Evolutionary conservation across 2,888 invertebrate species (phyloP), one percentile per base, ranked within the genome.

Genomic region (Iselma pallidipennis): DNA sequence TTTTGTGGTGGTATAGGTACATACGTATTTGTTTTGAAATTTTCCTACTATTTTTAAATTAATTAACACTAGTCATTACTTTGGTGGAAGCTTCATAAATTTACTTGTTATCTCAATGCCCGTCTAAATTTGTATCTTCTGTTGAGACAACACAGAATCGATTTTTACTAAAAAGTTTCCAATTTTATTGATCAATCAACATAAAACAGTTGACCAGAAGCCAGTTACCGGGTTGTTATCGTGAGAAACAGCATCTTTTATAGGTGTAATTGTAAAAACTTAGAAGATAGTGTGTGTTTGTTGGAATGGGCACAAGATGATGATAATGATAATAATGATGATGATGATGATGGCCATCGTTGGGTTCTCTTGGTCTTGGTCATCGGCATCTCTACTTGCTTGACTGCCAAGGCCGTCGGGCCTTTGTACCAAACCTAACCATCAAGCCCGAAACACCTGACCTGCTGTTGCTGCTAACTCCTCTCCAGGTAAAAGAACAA

Each of bases 401-500:
- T 42, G 33, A 55, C 61, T 65, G 55, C 66, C 71, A 71, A 71
- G 71, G 71, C 65, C 71, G 70, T 63, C 71, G 67, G 67, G 71
- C 70, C 71, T 68, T 66, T 69, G 66, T 66, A 68, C 65, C 56
- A 59, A 71, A 67, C 68, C 21, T 10, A 42, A 42, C 42, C 9
- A 42, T 42, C 42, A 42, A 42, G 42, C 42, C 66, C 63, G n/a
- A 58, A 64, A 69, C 63, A 63, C 66, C 69, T 66, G 66, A 68
- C 67, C 67, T 65, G 66, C 66, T 65, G 61, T n/a, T n/a, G n/a
- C n/a, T n/a, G n/a, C n/a, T n/a, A n/a, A n/a, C n/a, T n/a, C n/a
- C 65, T 65, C 58, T 26, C 61, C 67, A 69, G 68, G 71, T 69
- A 62, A 66, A 66, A 64, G 68, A 66, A 68, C 69, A 68, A 71